These are phyloP conservation scores for Epicauta chinensis DNA, from an alignment of 1,140 invertebrate species.

Conservation along the genomic window DNA sequence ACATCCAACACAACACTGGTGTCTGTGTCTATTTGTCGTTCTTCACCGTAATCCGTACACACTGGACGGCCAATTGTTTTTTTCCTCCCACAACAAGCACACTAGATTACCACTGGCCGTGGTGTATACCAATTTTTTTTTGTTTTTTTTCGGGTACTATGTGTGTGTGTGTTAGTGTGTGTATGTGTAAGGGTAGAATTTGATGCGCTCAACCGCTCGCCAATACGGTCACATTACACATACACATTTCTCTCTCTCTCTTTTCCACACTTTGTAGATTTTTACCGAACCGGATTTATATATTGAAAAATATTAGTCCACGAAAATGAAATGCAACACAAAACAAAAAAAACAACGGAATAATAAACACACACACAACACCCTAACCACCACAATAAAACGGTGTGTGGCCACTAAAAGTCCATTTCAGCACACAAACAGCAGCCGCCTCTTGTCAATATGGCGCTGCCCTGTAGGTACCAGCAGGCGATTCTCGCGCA, in stretches of 20 bases:
- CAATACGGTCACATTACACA: neutral
- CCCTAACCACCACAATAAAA: neutral
- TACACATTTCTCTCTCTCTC: neutral
- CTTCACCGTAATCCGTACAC: too few species aligned
- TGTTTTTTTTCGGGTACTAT: too few species aligned
- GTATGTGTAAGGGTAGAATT: too few species aligned
- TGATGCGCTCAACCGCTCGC: slow-evolving; percentile 3
- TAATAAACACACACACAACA: neutral
- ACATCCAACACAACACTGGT: too few species aligned
- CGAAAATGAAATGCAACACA: too few species aligned
- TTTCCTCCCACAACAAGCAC: too few species aligned
- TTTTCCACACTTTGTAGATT: too few species aligned
- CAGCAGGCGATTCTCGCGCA: slow-evolving; percentile 1
- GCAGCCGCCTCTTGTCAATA: slow-evolving; percentile 38
- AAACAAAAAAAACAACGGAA: neutral
- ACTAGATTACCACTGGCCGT: neutral
- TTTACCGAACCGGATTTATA: too few species aligned
- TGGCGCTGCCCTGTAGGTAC: slow-evolving; percentile 31
- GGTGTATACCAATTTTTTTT: neutral
- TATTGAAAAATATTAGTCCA: too few species aligned
- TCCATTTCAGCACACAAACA: slow-evolving; percentile 30
- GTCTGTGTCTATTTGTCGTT: too few species aligned
- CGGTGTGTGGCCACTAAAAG: slow-evolving; percentile 13
- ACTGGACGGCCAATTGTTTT: too few species aligned
- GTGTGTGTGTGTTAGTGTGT: too few species aligned